These are phyloP conservation scores for Chrysina gloriosa DNA, from an alignment of 2,888 invertebrate genomes.

Conservation along the genomic window DNA sequence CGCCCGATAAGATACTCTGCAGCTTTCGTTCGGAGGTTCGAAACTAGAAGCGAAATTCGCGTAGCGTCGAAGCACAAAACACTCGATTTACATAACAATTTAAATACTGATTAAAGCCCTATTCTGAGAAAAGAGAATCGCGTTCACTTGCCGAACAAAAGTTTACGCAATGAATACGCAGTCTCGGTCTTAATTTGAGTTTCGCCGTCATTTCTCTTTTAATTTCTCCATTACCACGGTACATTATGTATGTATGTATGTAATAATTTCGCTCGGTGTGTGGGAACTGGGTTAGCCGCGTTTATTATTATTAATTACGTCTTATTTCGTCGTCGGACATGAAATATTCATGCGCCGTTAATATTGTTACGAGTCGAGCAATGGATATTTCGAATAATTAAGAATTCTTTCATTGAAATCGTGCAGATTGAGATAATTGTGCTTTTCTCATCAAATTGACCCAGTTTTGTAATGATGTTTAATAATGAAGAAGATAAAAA, in stretches of 20 bases:
- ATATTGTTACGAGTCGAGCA: too few relatives aligned
- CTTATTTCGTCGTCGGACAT: background rate
- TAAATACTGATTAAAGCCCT: conserved; percentile 14
- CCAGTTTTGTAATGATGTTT: too few relatives aligned
- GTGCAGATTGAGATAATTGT: too few relatives aligned
- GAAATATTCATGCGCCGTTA: background rate
- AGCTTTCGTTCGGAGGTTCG: background rate
- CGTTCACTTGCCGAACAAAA: conserved; percentile 1
- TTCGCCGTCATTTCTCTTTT: conserved; percentile 2
- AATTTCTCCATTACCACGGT: conserved; percentile 8
- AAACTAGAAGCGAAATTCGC: background rate
- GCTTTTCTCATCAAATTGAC: too few relatives aligned
- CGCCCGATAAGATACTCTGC: background rate
- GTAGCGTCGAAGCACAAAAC: background rate
- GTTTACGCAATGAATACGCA: conserved; percentile 3
- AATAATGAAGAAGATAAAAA: too few relatives aligned
- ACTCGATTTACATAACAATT: conserved; percentile 27
- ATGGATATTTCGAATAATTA: too few relatives aligned
- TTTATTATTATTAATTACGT: conserved; percentile 11
- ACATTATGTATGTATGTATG: background rate
- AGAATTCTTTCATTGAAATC: too few relatives aligned
- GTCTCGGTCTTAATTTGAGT: conserved; percentile 1
- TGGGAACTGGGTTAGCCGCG: conserved; percentile 17
- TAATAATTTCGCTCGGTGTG: background rate
- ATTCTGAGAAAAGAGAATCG: background rate